Base-by-base conservation (phyloP, 2,888 invertebrate genomes). In the Pollenia labialis region DNA sequence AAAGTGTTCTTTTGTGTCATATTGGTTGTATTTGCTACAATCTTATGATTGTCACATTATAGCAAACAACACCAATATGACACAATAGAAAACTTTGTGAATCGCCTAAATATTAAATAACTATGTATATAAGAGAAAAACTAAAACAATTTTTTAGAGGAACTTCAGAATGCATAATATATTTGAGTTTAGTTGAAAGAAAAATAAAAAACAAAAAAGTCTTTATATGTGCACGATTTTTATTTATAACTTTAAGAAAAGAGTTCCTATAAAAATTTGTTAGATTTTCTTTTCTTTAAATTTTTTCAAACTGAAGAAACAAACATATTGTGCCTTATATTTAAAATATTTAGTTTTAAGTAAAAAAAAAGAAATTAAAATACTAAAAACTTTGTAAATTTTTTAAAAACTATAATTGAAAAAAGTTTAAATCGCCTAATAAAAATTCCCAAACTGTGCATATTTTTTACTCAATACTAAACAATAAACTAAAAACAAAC, bases 251-350 rank as follows among this genome's bases (percentile, higher is more conserved):
- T 23, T 14, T 56, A 9, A 8, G 16, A n/a, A 16, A n/a, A 46
- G 71, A 62, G 44, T 71, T 87, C 40, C 60, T 87, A 62, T 58
- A 60, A 56, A 62, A 62, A 62, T 10, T 64, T 64, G 50, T 79
- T 52, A 10, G 18, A 48, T 69, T 68, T 71, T 68, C 16, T 50
- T 56, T 56, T 8, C n/a, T 79, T 60, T 62, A 0, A 23, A 18
- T 44, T 75, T n/a, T 64, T 66, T 75, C 32, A 80, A 85, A 88
- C 87, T 64, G 58, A 81, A 81, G 81, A 89, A 87, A 88, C 84
- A 88, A 88, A 88, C 62, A 83, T 84, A 88, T 84, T 89, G 89
- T 89, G 89, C 88, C 89, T 88, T 89, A 89, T 85, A 88, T 82
- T 77, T 50, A 81, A 80, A 84, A 76, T 84, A 81, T 79, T 74